Evolutionary conservation across 1,140 invertebrate species (phyloP).

Genomic region (Platorchestia sp.): DNA sequence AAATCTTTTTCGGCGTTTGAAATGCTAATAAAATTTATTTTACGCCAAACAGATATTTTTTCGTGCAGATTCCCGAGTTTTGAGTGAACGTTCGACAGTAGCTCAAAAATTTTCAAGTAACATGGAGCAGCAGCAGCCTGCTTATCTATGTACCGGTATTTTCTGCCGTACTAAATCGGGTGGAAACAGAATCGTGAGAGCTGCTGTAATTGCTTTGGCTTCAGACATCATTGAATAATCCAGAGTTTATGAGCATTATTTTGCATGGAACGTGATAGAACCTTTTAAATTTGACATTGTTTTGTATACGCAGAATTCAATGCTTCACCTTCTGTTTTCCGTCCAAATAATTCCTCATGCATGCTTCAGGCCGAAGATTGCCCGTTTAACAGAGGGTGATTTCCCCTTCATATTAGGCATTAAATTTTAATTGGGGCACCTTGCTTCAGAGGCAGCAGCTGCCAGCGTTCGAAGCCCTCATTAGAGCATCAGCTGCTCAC

Average conservation of each 20-base stretch:
- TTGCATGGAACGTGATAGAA: neutral
- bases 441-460: constrained; percentile 5
- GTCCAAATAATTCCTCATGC: neutral
- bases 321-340: neutral
- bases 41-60: too few relatives aligned
- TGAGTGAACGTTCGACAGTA: too few relatives aligned
- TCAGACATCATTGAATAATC: neutral
- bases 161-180: too few relatives aligned
- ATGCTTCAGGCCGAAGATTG: neutral
- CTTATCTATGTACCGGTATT: too few relatives aligned
- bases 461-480: neutral
- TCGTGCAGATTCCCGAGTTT: too few relatives aligned
- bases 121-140: too few relatives aligned
- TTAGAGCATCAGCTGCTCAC: neutral
- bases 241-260: neutral
- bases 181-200: too few relatives aligned
- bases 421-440: constrained; percentile 35
- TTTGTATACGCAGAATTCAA: neutral
- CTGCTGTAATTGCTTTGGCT: neutral
- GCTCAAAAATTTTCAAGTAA: too few relatives aligned
- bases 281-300: neutral
- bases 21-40: too few relatives aligned
- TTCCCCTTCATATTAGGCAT: constrained; percentile 21
- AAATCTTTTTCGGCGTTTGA: too few relatives aligned
- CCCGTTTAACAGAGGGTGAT: neutral